Evolutionary conservation across 1,140 invertebrate species (phyloP).

Genomic region (Brachionus calyciflorus): DNA sequence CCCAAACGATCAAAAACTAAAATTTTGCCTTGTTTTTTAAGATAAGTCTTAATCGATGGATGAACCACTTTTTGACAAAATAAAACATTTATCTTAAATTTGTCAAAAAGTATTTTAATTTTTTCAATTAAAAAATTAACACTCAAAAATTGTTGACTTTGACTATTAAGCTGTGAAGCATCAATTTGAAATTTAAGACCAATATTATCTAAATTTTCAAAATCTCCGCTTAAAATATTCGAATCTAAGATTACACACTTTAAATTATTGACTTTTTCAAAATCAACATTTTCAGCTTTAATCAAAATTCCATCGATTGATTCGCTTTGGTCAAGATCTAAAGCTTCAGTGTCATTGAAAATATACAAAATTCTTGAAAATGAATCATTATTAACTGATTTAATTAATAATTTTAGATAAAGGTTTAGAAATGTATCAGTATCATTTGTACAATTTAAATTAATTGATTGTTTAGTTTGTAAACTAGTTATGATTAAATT

Average conservation of each 20-base stretch:
- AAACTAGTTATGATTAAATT: neutral
- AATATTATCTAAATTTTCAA: constrained; percentile 8
- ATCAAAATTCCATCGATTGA: constrained; percentile 1
- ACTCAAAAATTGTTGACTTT: neutral
- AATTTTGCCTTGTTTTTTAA: neutral
- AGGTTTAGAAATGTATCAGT: neutral
- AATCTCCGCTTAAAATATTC: constrained; percentile 12
- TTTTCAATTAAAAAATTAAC: neutral
- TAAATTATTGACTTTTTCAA: neutral
- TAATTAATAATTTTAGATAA: neutral
- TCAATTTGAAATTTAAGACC: constrained; percentile 29
- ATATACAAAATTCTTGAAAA: constrained; percentile 20
- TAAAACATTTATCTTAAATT: neutral
- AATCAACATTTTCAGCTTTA: neutral
- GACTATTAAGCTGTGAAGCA: neutral
- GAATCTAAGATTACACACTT: neutral
- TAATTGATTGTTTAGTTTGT: neutral
- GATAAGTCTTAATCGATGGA: neutral
- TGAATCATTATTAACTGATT: constrained; percentile 9
- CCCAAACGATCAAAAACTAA: neutral
- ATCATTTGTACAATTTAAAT: neutral
- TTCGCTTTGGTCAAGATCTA: neutral
- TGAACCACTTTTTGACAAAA: constrained; percentile 37
- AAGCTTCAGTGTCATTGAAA: neutral
- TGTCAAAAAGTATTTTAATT: neutral